phyloP scores from a whole-genome alignment of 1,140 invertebrate species.

The Geopemphigus sp. region DNA sequence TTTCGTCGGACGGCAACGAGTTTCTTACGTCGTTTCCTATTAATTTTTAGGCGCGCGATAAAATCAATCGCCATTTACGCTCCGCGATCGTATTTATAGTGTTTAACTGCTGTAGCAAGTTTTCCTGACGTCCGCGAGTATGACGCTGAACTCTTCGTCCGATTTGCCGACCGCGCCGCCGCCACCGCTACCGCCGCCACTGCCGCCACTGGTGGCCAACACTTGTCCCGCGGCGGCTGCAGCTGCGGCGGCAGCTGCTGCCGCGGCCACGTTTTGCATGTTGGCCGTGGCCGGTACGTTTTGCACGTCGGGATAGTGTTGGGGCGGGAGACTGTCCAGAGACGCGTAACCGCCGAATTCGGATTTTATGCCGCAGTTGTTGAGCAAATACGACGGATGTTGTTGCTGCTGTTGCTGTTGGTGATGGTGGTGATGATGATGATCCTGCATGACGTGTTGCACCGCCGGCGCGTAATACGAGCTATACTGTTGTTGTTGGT shows the following conservation, averaged over 20 bases:
- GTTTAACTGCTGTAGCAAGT: conserved; percentile 78
- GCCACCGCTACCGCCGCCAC: conserved; percentile 50
- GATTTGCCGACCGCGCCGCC: conserved; percentile 53
- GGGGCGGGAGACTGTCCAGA: background rate
- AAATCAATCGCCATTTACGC: too few relatives aligned
- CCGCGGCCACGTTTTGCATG: conserved; percentile 49
- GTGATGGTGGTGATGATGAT: conserved; percentile 4
- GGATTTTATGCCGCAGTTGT: conserved; percentile 34
- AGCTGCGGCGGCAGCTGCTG: conserved; percentile 51
- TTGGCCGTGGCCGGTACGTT: conserved; percentile 34
- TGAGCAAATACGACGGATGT: conserved; percentile 14
- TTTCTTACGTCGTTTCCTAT: too few relatives aligned
- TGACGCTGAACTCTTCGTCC: conserved; percentile 82
- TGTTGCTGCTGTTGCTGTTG: conserved; percentile 33
- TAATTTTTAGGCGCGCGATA: too few relatives aligned
- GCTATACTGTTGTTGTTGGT: conserved; percentile 50
- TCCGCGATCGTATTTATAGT: too few relatives aligned
- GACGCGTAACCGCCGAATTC: conserved; percentile 36
- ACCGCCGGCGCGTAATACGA: conserved; percentile 28
- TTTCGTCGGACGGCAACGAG: too few relatives aligned
- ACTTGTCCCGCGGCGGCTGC: conserved; percentile 56
- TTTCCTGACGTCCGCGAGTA: conserved; percentile 78
- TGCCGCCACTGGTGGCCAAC: conserved; percentile 11
- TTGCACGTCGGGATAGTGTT: conserved; percentile 25
- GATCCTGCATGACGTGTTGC: conserved; percentile 21